Evolutionary conservation across 2,888 invertebrate genomes (phyloP).

Genomic region (Apodemia duryi): DNA sequence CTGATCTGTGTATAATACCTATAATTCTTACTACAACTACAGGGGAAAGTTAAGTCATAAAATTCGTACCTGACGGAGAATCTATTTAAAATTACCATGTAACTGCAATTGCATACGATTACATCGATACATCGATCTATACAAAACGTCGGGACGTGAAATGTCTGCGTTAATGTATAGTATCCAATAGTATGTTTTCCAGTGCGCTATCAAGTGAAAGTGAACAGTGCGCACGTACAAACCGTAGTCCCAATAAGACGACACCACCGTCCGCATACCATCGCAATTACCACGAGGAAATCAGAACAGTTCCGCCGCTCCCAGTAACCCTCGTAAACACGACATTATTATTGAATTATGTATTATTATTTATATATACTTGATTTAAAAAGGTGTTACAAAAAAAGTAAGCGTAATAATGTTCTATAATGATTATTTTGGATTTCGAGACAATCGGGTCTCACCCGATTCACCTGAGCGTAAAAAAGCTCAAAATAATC

Average conservation of each 20-base stretch:
- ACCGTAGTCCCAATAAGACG: slow-evolving; percentile 73
- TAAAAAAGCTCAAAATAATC: too few relatives aligned
- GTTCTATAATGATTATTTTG: too few relatives aligned
- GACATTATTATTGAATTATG: slow-evolving; percentile 17
- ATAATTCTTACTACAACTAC: background rate
- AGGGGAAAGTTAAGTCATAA: background rate
- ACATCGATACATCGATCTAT: slow-evolving; percentile 1
- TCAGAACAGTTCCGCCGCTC: slow-evolving; percentile 58
- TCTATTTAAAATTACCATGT: slow-evolving; percentile 13
- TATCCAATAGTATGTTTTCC: slow-evolving; percentile 43
- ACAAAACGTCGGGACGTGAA: slow-evolving; percentile 21
- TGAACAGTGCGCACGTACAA: slow-evolving; percentile 72
- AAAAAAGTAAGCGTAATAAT: too few relatives aligned
- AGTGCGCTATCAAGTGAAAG: slow-evolving; percentile 73
- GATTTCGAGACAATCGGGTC: too few relatives aligned
- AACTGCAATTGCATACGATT: slow-evolving; percentile 19
- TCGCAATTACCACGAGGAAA: slow-evolving; percentile 76
- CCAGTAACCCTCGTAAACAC: slow-evolving; percentile 31
- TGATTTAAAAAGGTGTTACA: too few relatives aligned
- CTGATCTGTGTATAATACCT: background rate
- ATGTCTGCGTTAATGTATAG: slow-evolving; percentile 28
- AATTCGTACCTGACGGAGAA: background rate
- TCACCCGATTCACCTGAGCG: too few relatives aligned
- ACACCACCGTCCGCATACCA: slow-evolving; percentile 75
- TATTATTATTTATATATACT: background rate